Base-by-base conservation (phyloP, 2,888 invertebrate species). In the Drosophila mimetica region DNA sequence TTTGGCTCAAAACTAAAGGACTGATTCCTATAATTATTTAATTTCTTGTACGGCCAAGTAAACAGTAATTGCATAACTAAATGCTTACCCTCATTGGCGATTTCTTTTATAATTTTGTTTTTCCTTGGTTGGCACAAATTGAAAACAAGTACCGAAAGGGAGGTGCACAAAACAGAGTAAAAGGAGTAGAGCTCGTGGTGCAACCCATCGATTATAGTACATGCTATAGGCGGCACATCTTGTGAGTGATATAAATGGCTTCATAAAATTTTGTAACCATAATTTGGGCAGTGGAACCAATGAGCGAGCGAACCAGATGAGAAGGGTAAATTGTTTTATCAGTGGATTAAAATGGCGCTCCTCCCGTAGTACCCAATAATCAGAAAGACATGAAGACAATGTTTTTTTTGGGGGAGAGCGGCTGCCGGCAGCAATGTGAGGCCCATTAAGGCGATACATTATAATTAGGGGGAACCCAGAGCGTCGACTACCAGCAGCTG, bases 181-280 rank as follows among this genome's bases (percentile, higher is more conserved):
- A 42, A 44, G 60, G 32, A 44, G 50, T 34, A n/a, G 63, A 63
- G 61, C 16, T 22, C 39, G 6, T 41, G 61, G 32, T 50, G 34
- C 37, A 54, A 37, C 37, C 61, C 61, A 70, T 70, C 71, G 70
- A 70, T 70, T 70, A 66, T 54, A 37, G 28, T 70, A 54, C 70
- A 70, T 54, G 70, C 61, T 53, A 70, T 70, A 54, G 70, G 70
- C 71, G 70, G 70, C 44, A 42, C 63, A 51, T 50, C 71, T 50
- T 59, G 65, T 85, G 88, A 88, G 88, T 88, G 86, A 88, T 88
- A 87, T 87, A 87, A 87, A 87, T 87, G 77, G 86, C 88, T 87
- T 88, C 85, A 87, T 88, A 88, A 87, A 88, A 87, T 79, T 85
- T 86, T 88, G 87, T 77, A 77, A 83, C 83, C 83, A 76, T 84